Base-by-base conservation (phyloP, 2,113 vertebrate species). In the Cygnus atratus region DNA sequence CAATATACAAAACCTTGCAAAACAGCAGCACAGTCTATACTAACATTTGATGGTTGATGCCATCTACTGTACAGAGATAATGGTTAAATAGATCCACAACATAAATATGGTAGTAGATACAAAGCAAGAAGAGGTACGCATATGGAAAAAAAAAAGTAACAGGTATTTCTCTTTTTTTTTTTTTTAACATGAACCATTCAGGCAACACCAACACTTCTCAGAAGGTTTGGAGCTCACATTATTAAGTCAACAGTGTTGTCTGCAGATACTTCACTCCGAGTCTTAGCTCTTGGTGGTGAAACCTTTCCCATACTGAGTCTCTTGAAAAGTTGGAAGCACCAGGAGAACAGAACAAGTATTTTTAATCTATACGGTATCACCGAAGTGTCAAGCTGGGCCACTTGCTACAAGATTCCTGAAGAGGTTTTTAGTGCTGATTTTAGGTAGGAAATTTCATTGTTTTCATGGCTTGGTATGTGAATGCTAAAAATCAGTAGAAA, bases 341-440 rank as follows among this genome's bases (percentile, higher is more conserved):
- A 98, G 87, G 98, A 98, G 80, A 99, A 99, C 93, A 97, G 94
- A 96, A 99, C 99, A 14, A 91, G 91, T 11, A 97, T 99, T 90
- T 99, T 98, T 97, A 99, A 99, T 96, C 93, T 99, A 58, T 99
- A 99, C 50, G 99, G 99, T 52, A 98, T 99, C 87, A 99, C 99
- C 13, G 99, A 99, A 90, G 99, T 99, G 55, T 99, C 99, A 86
- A 99, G 99, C 96, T 99, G 99, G 99, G 99, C 99, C 20, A 98
- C 97, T 74, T 99, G 96, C 77, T 98, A 98, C 94, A 97, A 86
- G 96, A 96, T 99, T 88, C 98, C 99, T 62, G 98, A 99, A 88
- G 96, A 97, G 50, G 91, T 89, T 95, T 98, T 96, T 93, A 97
- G 80, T 76, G 67, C 87, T 79, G 74, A 97, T 95, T 87, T 92